phyloP scores from a whole-genome alignment of 2,113 vertebrate species.

The Machaerirhynchus nigripectus region DNA sequence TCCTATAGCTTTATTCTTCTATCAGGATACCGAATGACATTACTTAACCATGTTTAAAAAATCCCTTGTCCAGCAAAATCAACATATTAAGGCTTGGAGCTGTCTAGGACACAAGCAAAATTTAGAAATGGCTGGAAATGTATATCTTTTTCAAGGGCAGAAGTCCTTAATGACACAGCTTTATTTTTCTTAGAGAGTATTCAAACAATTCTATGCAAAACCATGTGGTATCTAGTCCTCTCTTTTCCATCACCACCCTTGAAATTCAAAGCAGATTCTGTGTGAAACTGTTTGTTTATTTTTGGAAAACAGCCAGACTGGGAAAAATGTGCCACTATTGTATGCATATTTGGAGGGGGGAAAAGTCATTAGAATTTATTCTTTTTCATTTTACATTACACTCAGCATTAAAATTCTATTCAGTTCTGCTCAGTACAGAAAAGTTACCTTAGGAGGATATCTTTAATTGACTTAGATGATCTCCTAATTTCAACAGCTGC shows the following conservation, averaged over 20 bases:
- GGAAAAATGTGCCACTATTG: not conserved
- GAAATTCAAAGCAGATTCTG: not conserved
- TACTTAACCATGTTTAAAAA: not conserved
- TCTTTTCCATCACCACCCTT: not conserved
- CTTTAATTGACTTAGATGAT: not conserved
- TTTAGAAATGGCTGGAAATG: not conserved
- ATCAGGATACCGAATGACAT: not conserved
- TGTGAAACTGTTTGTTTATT: not conserved
- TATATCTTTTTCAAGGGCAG: not conserved
- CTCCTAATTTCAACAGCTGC: not conserved
- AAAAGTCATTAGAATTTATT: not conserved
- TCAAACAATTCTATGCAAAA: not conserved
- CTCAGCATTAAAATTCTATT: not conserved
- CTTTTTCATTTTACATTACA: not conserved
- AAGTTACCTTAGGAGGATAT: not conserved
- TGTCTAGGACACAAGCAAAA: not conserved
- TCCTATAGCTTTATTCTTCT: not conserved
- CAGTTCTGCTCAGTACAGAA: not conserved
- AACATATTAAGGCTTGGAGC: not conserved
- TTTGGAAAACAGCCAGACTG: not conserved
- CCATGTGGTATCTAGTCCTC: not conserved
- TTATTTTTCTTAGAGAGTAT: not conserved
- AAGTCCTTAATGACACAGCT: not conserved
- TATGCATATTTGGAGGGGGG: not conserved
- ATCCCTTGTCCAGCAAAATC: not conserved